Evolutionary conservation across 2,888 invertebrate species (phyloP), one percentile per base, ranked within the genome.

Genomic region (Papilio elwesi): DNA sequence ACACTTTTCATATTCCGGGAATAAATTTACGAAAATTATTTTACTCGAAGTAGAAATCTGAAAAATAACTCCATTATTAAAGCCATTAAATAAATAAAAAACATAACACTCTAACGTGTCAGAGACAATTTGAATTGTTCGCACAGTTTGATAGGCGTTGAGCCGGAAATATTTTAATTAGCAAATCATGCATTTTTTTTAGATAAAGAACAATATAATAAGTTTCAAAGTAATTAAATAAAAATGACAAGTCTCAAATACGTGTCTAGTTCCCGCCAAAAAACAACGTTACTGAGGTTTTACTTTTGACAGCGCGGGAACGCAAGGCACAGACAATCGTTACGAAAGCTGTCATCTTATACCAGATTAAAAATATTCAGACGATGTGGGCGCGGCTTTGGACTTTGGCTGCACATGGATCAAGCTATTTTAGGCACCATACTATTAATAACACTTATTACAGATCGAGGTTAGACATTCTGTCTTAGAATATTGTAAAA

Each of bases 331-430:
- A 62, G 43, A 62, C 15, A 15, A 62, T 43, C 43, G 6, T 15
- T 62, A 15, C 52, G 51, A 47, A 43, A 47, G 4, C 15, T 43
- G 66, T 15, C 15, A 43, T 52, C 8, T 52, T 36, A 62, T 15
- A 15, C 47, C 70, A 70, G 70, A 70, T 70, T 70, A 70, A 70
- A 70, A 63, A 70, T 70, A 70, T 52, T 26, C 70, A 49, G 36
- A 51, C 36, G 43, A n/a, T 5, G 63, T 47, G 57, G 36, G 68
- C 15, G 68, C 69, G 62, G 69, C 13, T n/a, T 26, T 64, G 52
- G 70, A 70, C 63, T 70, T 64, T 70, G 70, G 51, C 51, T 51
- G 38, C 59, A 59, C 59, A 51, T 63, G 52, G 63, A n/a, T 43
- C 52, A 53, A 43, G 16, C 16, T 63, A 70, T 53, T 70, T 70